phyloP scores from a whole-genome alignment of 2,888 invertebrate species.

The Folsomia manolachei region DNA sequence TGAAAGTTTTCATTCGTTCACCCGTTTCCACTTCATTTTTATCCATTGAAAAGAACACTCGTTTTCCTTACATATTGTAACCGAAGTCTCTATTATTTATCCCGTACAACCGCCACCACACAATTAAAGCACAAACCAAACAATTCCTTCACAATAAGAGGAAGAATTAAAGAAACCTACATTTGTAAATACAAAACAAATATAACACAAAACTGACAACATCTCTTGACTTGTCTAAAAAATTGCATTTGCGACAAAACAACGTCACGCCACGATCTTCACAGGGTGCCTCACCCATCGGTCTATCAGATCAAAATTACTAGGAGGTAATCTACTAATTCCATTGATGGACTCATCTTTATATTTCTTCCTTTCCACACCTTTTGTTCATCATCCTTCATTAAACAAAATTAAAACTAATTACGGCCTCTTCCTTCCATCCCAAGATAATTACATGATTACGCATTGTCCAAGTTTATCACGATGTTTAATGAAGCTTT shows the following conservation, averaged over 20 bases:
- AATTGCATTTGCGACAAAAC: not conserved
- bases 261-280: not conserved
- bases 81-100: no score
- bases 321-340: not conserved
- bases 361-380: no score
- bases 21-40: not conserved
- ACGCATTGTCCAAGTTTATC: not conserved
- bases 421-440: not conserved
- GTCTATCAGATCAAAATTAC: not conserved
- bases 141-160: no score
- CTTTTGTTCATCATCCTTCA: not conserved
- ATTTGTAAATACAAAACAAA: not conserved
- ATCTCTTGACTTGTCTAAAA: no score
- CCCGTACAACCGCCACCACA: not conserved
- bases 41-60: not conserved
- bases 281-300: not conserved
- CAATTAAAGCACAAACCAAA: no score
- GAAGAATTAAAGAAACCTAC: no score
- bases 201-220: not conserved
- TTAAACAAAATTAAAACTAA: not conserved
- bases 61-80: not conserved
- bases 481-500: not conserved
- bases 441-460: not conserved
- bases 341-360: not conserved
- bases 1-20: not conserved